phyloP scores from a whole-genome alignment of 1,140 invertebrate genomes.

The Melipona quadrifasciata region DNA sequence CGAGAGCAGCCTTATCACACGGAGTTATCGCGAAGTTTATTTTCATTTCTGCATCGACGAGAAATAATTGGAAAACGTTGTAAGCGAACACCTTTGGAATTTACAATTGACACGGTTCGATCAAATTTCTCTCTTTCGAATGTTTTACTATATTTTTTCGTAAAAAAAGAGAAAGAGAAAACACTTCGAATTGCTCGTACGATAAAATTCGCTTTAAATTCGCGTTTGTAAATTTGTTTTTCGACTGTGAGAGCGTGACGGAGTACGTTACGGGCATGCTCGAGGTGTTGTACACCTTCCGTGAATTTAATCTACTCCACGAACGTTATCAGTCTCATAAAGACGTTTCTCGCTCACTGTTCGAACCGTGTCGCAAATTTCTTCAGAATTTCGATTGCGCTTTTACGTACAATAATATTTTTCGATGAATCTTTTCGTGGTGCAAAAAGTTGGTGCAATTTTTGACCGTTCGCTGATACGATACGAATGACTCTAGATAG shows the following conservation, averaged over 20 bases:
- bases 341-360: neutral
- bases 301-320: neutral
- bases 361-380: neutral
- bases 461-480: neutral
- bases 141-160: too few relatives aligned
- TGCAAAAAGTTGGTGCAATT: neutral
- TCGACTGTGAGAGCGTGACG: neutral
- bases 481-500: too few relatives aligned
- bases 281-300: neutral
- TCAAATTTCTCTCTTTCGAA: neutral
- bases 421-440: too few relatives aligned
- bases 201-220: neutral
- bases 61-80: conserved; percentile 11
- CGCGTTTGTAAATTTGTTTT: neutral
- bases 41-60: conserved; percentile 30
- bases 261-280: neutral
- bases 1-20: neutral
- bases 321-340: neutral
- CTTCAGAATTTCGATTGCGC: neutral
- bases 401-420: neutral
- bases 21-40: conserved; percentile 10
- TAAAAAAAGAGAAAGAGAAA: too few relatives aligned
- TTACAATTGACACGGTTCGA: neutral
- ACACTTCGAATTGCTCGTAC: too few relatives aligned
- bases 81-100: conserved; percentile 1